Evolutionary conservation across 2,888 invertebrate genomes (phyloP), one percentile per base, ranked within the genome.

Genomic region (Pollenia labialis): DNA sequence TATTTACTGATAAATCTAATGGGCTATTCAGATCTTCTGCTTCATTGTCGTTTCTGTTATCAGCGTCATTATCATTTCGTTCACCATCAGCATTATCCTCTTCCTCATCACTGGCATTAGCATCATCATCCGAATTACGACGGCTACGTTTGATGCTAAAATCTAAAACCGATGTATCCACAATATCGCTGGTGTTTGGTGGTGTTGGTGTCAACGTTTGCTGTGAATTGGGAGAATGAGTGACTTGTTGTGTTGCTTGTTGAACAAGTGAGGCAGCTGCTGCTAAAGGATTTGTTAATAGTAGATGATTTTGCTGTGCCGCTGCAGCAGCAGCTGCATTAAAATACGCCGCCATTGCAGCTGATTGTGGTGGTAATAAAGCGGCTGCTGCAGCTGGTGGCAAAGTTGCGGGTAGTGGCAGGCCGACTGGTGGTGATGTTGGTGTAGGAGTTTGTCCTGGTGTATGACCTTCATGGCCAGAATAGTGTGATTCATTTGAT

Each of bases 271-370:
- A 95, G 74, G 97, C 96, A 46, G 96, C 95, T 9, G 95, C 95
- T 40, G 95, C 96, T 81, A 96, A 94, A 48, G 97, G 97, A 87
- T 97, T 96, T 89, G 96, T 96, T 92, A 97, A 95, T 88, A 97
- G 95, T 71, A 96, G 93, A 81, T 97, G 95, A 93, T 97, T 96
- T 89, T 97, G 96, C 89, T 95, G 95, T 1, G 96, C 96, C 1
- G 96, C 96, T 3, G 96, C 96, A 11, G 95, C 95, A 58, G 95
- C 95, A 7, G 95, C 95, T 11, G 95, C 96, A 86, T 95, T 95
- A 80, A 97, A 94, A 92, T 97, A 97, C 8, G 97, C 97, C 40
- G 97, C 97, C 94, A 97, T 96, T 3, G 97, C 97, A 3, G 97
- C 97, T 6, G 97, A 96, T 92, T 97, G 97, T 46, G 96, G 96